Evolutionary conservation across 2,888 invertebrate genomes (phyloP), one percentile per base, ranked within the genome.

Genomic region (Cybosia mesomella): DNA sequence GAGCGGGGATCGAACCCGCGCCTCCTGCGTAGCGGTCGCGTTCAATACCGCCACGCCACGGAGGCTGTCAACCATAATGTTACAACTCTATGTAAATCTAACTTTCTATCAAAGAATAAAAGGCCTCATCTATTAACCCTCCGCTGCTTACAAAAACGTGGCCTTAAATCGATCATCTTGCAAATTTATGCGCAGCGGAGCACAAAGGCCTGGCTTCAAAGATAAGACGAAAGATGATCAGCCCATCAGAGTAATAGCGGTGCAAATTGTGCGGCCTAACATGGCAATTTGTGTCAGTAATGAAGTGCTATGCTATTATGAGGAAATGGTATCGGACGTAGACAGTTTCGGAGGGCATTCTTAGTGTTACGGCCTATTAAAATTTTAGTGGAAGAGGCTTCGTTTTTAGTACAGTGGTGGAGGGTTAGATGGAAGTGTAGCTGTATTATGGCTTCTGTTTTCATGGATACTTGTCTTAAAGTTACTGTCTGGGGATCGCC

Each of bases 141-240:
- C 55, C 55, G 43, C 11, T 22, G 24, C 34, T 36, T 66, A 57
- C 66, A 70, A 70, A 70, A 64, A 63, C 57, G 66, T 63, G 63
- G 62, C 61, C 58, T 24, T 21, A 62, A 58, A 85, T 85, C 84
- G 80, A 85, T 85, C 85, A 85, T 74, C 64, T 75, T 69, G 70
- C 43, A 82, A 82, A 83, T 85, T 82, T 84, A 84, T 84, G 81
- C 81, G 76, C 66, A 63, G 34, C 22, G 68, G 69, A 21, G 22
- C 55, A 82, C 77, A 82, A 76, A 76, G 75, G 72, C 73, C 74
- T 75, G 82, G 65, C 36, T 60, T 28, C 63, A 66, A 69, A 74
- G 81, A 84, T 84, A 84, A 84, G 72, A 71, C 61, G 49, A 70
- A 64, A 71, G 68, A 79, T 76, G 76, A 76, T 73, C 77, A 66